A percentile compares a stretch with the other conserved stretches of the same genome.
These are phyloP conservation scores for Apteryx mantelli DNA, from an alignment of 2,113 vertebrate species.

Conservation along the genomic window DNA sequence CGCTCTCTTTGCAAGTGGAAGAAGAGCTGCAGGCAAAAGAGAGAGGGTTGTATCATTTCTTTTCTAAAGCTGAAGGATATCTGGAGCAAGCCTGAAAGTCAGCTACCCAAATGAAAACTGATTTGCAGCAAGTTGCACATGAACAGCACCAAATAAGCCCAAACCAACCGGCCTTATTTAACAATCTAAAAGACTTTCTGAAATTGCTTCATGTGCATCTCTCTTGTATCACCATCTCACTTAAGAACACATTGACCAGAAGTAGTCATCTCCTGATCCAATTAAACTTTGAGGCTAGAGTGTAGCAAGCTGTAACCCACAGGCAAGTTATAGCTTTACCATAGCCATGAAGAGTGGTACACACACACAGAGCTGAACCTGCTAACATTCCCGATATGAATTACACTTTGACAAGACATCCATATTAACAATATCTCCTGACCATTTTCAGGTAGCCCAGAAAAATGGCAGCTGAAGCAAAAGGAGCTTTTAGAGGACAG, in stretches of 20 bases:
- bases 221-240: background rate
- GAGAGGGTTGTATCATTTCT: background rate
- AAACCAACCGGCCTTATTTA: background rate
- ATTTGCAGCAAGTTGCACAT: background rate
- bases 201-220: background rate
- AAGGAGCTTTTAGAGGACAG: background rate
- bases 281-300: background rate
- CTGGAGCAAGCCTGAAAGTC: background rate
- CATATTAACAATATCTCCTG: background rate
- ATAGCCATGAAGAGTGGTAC: background rate
- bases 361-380: background rate
- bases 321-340: background rate
- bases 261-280: background rate
- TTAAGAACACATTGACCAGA: background rate
- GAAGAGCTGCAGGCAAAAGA: conserved; percentile 82
- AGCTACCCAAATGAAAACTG: background rate
- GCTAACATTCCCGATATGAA: fast-evolving
- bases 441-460: background rate
- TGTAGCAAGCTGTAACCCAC: background rate
- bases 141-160: background rate
- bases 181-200: background rate
- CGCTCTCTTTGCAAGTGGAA: conserved; percentile 95
- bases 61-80: background rate
- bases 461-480: background rate
- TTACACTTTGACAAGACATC: background rate